Percentiles rank a stretch among this genome's conserved stretches.
phyloP scores from a whole-genome alignment of 2,888 invertebrate genomes.

The Drosophila kanekoi region DNA sequence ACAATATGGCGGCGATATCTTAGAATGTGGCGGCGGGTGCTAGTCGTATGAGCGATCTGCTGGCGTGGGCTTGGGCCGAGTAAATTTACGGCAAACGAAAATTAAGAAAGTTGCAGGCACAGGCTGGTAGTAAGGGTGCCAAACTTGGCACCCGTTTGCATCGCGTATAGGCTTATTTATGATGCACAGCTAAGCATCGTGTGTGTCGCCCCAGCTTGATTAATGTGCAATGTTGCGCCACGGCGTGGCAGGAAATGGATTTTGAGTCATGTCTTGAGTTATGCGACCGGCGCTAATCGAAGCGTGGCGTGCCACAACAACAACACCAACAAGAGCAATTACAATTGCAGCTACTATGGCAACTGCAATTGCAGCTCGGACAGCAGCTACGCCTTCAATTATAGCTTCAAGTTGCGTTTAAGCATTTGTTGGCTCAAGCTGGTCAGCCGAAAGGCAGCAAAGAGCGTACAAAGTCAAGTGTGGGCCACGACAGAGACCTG shows the following conservation, averaged over 20 bases:
- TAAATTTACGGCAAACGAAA: conserved; percentile 64
- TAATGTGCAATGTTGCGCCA: conserved; percentile 51
- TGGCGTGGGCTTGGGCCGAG: conserved; percentile 17
- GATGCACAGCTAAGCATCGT: conserved; percentile 47
- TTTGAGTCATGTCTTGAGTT: conserved; percentile 55
- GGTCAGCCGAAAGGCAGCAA: conserved; percentile 52
- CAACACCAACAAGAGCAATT: neutral
- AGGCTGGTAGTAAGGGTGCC: neutral
- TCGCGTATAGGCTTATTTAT: conserved; percentile 64
- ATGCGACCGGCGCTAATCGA: conserved; percentile 50
- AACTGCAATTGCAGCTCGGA: conserved; percentile 14
- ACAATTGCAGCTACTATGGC: conserved; percentile 1
- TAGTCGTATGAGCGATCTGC: conserved; percentile 26
- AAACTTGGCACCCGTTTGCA: conserved; percentile 38
- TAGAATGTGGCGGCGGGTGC: neutral
- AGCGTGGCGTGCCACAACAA: conserved; percentile 6
- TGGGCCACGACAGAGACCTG: conserved; percentile 28
- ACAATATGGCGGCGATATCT: conserved; percentile 57
- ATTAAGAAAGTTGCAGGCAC: conserved; percentile 69
- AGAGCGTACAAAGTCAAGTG: conserved; percentile 58
- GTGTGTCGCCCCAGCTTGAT: conserved; percentile 53
- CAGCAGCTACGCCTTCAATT: conserved; percentile 56
- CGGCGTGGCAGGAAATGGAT: conserved; percentile 62
- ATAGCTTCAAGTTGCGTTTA: conserved; percentile 42
- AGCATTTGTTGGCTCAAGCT: conserved; percentile 50